Percentiles rank a stretch among this genome's conserved stretches.
Conservation (phyloP, 1,140 invertebrate species). For the Danaus melanippus region DNA sequence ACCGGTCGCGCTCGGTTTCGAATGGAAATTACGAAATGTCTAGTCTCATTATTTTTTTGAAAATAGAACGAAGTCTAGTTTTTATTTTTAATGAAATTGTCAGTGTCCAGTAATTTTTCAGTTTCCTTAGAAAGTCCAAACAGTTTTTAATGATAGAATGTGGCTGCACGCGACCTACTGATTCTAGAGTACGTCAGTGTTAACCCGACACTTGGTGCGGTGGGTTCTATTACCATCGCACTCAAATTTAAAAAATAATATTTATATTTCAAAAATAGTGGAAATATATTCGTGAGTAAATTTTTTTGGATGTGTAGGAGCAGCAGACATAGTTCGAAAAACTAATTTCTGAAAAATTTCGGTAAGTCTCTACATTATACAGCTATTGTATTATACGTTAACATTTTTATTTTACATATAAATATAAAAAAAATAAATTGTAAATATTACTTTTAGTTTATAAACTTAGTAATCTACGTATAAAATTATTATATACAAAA, state of each 20-base stretch:
- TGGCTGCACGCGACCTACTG: slow-evolving; percentile 19
- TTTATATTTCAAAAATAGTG: slow-evolving; percentile 5
- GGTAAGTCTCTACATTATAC: too few species aligned
- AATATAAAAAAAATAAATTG: too few species aligned
- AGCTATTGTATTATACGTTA: too few species aligned
- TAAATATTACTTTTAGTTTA: too few species aligned
- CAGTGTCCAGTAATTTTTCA: slow-evolving; percentile 15
- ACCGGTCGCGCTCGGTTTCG: slow-evolving; percentile 32
- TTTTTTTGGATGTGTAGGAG: slow-evolving; percentile 5
- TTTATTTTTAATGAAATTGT: slow-evolving; percentile 13
- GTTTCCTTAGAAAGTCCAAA: slow-evolving; percentile 26
- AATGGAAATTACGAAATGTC: slow-evolving; percentile 21
- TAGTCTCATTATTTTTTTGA: slow-evolving; percentile 19
- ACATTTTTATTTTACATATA: too few species aligned
- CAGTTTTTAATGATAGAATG: slow-evolving; percentile 18
- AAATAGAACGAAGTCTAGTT: slow-evolving; percentile 26
- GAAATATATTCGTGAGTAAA: slow-evolving; percentile 3
- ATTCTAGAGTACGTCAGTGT: slow-evolving; percentile 32
- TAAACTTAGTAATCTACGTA: too few species aligned
- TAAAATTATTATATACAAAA: too few species aligned
- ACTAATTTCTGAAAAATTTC: too few species aligned
- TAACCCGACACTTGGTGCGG: slow-evolving; percentile 49
- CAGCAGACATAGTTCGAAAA: too few species aligned
- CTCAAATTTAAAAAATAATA: background rate
- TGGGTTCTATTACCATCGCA: slow-evolving; percentile 34